phyloP scores from a whole-genome alignment of 1,140 invertebrate species.

The Achroia grisella region DNA sequence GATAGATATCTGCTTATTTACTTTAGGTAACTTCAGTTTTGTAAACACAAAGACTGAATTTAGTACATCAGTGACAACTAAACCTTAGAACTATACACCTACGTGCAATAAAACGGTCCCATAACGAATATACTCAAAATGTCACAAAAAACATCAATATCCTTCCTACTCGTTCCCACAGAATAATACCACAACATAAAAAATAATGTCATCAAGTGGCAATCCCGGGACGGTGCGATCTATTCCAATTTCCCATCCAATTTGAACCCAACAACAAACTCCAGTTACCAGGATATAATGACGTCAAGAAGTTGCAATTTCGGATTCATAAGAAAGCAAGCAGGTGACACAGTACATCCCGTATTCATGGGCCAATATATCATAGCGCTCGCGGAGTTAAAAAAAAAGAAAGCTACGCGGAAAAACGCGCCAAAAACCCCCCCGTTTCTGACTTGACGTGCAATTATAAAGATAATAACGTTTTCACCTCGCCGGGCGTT shows the following conservation, averaged over 20 bases:
- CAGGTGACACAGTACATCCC: constrained; percentile 56
- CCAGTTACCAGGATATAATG: constrained; percentile 22
- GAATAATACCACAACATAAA: no score
- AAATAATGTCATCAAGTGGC: neutral
- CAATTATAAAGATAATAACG: constrained; percentile 72
- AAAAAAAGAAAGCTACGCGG: constrained; percentile 31
- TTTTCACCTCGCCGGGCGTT: constrained; percentile 53
- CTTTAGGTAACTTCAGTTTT: no score
- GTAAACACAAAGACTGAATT: no score
- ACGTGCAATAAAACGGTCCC: no score
- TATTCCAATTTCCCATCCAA: constrained; percentile 17
- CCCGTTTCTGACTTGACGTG: constrained; percentile 42
- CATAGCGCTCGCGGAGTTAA: constrained; percentile 28
- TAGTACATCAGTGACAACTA: no score
- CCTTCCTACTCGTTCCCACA: no score
- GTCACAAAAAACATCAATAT: neutral
- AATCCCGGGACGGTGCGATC: constrained; percentile 3
- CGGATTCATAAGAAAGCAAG: constrained; percentile 47
- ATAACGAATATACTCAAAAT: no score
- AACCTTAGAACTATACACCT: no score
- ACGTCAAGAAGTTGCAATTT: constrained; percentile 34
- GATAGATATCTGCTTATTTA: no score
- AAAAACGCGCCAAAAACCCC: constrained; percentile 26
- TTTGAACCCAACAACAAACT: constrained; percentile 18
- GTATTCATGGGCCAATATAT: constrained; percentile 67